phyloP scores from a whole-genome alignment of 2,113 vertebrate species.

The Centropristis striata region DNA sequence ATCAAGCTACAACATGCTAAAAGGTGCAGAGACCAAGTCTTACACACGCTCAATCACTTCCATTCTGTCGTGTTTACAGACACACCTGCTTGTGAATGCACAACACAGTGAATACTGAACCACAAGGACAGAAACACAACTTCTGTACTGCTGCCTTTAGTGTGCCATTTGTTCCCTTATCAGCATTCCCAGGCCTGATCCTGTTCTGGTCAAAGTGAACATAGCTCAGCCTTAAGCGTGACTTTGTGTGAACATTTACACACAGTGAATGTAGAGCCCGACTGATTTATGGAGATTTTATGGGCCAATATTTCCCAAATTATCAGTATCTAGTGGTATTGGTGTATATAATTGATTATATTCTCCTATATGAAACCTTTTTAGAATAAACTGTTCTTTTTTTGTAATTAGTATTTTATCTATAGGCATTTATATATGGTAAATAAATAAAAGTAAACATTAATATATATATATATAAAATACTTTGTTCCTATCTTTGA shows the following conservation, averaged over 20 bases:
- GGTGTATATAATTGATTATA: too few relatives aligned
- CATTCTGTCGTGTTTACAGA: not conserved
- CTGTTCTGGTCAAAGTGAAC: conserved; percentile 9
- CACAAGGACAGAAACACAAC: not conserved
- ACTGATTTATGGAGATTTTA: too few relatives aligned
- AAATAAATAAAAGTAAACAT: too few relatives aligned
- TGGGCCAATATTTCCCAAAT: too few relatives aligned
- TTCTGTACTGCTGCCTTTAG: conserved; percentile 7
- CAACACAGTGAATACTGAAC: not conserved
- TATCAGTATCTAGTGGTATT: too few relatives aligned
- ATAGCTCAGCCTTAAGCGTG: not conserved
- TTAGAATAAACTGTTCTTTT: too few relatives aligned
- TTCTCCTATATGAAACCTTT: too few relatives aligned
- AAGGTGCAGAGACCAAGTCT: not conserved
- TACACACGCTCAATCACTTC: not conserved
- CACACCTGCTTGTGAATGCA: conserved; percentile 30
- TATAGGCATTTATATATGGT: too few relatives aligned
- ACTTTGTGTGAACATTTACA: conserved; percentile 39
- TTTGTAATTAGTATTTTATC: too few relatives aligned
- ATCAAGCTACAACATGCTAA: conserved; percentile 40
- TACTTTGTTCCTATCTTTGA: too few relatives aligned
- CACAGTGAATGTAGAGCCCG: conserved; percentile 30
- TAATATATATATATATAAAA: too few relatives aligned
- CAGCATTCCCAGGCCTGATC: conserved; percentile 6
- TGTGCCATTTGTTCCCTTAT: conserved; percentile 24